Evolutionary conservation across 2,113 vertebrate genomes (phyloP), one percentile per base, ranked within the genome.

Genomic region (Psophia crepitans): DNA sequence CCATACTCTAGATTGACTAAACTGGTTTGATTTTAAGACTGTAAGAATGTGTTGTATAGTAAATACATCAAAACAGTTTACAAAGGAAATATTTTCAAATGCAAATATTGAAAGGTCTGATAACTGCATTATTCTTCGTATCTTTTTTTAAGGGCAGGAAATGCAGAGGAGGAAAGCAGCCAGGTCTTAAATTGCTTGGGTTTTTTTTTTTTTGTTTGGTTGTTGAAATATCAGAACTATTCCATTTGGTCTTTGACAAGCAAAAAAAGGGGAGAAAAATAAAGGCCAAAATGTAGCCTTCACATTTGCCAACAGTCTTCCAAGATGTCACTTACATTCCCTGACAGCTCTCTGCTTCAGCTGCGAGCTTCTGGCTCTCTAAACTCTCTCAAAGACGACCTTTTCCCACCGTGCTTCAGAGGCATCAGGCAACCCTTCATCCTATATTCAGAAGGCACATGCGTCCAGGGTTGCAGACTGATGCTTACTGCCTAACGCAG

Each of bases 261-360:
- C 35, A 15, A 19, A 79, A 69, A 73, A 82, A 44, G 15, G 78
- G 41, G 54, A 64, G 44, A 63, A 80, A 86, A 89, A 80, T 17
- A 89, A 95, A 93, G 89, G 95, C 96, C 68, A 86, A 8, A 48
- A 39, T 11, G 11, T 16, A 70, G 68, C 79, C 48, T 92, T 93
- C 60, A 39, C 60, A 15, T 63, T 43, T 51, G 32, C 71, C 73
- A 26, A 48, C 43, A 37, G 54, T 33, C 37, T 44, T 73, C 53
- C 13, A 41, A 85, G 84, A 41, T 73, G 90, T 66, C 85, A 63
- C 81, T 65, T 68, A 3, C 14, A 1, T 66, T 87, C 63, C 63
- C 49, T 93, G 93, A 26, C 14, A 20, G 70, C 57, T 88, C 70
- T 35, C 48, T 73, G 49, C 87, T 64, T 60, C n/a, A 17, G 5